phyloP scores from a whole-genome alignment of 23 tunicate genomes.

The Botrylloides violaceus region DNA sequence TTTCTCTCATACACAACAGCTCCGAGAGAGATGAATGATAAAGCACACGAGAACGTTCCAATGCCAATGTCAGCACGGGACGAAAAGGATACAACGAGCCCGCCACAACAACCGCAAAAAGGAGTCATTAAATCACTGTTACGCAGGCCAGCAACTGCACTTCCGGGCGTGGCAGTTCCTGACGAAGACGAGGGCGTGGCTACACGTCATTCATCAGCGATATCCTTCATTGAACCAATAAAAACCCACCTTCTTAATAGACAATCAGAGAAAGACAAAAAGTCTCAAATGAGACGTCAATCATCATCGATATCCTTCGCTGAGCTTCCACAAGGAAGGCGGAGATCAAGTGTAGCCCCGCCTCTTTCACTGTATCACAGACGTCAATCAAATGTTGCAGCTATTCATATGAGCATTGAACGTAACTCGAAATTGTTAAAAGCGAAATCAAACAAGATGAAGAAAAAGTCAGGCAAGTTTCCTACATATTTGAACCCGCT shows the following conservation, averaged over 20 bases:
- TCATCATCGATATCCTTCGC: conserved; percentile 21
- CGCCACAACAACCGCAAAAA: neutral
- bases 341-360: conserved; percentile 6
- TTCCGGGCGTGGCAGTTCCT: neutral
- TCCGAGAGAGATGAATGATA: no score
- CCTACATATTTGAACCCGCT: no score
- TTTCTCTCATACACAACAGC: no score
- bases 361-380: conserved; percentile 10
- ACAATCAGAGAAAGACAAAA: no score
- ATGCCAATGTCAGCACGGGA: neutral
- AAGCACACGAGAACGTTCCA: no score
- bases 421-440: conserved; percentile 13
- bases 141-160: neutral
- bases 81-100: neutral
- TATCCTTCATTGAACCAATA: no score
- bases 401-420: conserved; percentile 3
- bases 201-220: neutral
- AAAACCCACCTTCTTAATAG: no score
- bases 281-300: conserved; percentile 2
- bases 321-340: conserved; percentile 7
- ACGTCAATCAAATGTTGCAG: conserved; percentile 29
- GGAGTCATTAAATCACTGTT: neutral
- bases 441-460: conserved; percentile 16
- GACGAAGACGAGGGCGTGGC: neutral
- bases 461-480: conserved; percentile 9